Percentiles rank a stretch among this genome's conserved stretches.
Evolutionary conservation across 1,140 invertebrate genomes (phyloP).

Genomic region (Meteorus sp.): DNA sequence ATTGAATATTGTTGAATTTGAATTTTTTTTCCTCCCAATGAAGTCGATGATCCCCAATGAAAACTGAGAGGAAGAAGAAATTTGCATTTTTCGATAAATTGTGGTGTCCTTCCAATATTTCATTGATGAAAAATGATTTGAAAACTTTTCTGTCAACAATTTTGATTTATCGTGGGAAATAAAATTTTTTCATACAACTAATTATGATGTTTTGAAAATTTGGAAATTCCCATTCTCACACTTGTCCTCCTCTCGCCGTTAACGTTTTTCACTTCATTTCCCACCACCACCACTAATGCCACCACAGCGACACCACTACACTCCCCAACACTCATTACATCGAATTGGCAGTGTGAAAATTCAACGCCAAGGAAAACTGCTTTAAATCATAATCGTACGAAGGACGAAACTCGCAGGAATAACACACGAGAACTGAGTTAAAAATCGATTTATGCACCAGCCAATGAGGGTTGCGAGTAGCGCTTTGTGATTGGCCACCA

Average conservation of each 20-base stretch:
- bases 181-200: constrained; percentile 18
- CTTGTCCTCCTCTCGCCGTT: neutral
- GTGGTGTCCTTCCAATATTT: too few relatives aligned
- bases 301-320: constrained; percentile 5
- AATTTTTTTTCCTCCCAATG: too few relatives aligned
- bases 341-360: constrained; percentile 52
- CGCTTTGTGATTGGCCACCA: constrained; percentile 50
- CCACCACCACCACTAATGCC: too few relatives aligned
- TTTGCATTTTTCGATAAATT: too few relatives aligned
- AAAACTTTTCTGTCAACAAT: too few relatives aligned
- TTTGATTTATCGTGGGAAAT: too few relatives aligned
- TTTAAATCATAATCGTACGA: constrained; percentile 38
- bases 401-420: constrained; percentile 40
- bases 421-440: constrained; percentile 43
- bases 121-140: too few relatives aligned
- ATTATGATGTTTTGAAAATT: constrained; percentile 9
- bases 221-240: constrained; percentile 29
- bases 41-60: too few relatives aligned
- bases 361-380: constrained; percentile 32
- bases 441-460: constrained; percentile 56
- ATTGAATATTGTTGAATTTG: too few relatives aligned
- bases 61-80: too few relatives aligned
- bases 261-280: too few relatives aligned
- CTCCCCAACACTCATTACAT: constrained; percentile 4
- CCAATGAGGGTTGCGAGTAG: constrained; percentile 53